Percentiles rank a stretch among this genome's conserved stretches.
Conservation (phyloP, 92 coral and sea anemone species). For the Epizoanthus scotinus region DNA sequence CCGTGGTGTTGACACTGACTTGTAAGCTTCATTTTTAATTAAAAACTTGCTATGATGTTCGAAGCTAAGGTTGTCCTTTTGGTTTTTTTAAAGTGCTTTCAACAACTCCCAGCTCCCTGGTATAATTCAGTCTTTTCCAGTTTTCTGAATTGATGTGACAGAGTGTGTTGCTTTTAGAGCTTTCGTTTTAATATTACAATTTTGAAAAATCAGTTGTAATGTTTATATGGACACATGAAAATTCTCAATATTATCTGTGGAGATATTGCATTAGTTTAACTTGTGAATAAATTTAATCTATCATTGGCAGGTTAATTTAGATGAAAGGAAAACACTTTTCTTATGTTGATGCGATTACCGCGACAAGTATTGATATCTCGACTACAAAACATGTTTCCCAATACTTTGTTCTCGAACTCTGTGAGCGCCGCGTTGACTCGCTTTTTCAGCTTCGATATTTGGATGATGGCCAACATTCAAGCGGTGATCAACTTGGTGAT, state of each 20-base stretch:
- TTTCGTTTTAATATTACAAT: neutral
- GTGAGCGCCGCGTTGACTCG: slow-evolving; percentile 12
- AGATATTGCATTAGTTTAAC: slow-evolving; percentile 56
- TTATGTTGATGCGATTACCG: slow-evolving; percentile 49
- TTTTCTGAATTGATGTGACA: too few relatives aligned
- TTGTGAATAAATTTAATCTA: slow-evolving; percentile 50
- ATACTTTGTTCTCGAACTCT: slow-evolving; percentile 20
- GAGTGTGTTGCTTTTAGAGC: neutral
- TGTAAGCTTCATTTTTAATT: neutral
- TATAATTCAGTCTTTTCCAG: too few relatives aligned
- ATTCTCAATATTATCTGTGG: slow-evolving; percentile 21
- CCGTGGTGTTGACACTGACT: neutral
- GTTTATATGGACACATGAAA: neutral
- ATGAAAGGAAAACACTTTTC: slow-evolving; percentile 54
- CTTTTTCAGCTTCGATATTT: slow-evolving; percentile 2
- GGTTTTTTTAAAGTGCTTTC: neutral
- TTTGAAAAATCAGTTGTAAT: slow-evolving; percentile 4
- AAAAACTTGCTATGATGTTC: slow-evolving; percentile 2
- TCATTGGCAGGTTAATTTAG: slow-evolving; percentile 63
- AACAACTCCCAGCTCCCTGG: too few relatives aligned
- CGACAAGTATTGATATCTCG: slow-evolving; percentile 14
- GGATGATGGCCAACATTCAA: slow-evolving; percentile 20
- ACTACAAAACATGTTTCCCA: slow-evolving; percentile 11
- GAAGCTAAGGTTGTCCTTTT: neutral
- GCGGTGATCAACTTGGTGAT: slow-evolving; percentile 4